Conservation (phyloP, 2,797 vertebrate species). For the Hydrophis major region DNA sequence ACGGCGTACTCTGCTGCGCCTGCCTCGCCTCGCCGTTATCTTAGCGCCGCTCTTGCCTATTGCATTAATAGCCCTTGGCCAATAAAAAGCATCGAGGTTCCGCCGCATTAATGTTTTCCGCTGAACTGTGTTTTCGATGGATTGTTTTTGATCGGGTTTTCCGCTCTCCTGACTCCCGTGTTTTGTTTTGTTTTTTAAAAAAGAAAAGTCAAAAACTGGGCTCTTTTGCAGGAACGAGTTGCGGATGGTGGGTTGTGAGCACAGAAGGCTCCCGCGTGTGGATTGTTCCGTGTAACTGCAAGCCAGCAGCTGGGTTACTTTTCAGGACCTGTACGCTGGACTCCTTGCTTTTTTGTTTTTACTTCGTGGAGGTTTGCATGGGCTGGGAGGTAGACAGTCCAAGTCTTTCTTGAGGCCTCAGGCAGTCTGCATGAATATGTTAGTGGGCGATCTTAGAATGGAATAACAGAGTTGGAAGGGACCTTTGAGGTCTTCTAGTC, state of each 20-base stretch:
- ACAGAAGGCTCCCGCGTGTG: background rate
- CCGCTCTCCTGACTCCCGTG: background rate
- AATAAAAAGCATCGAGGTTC: background rate
- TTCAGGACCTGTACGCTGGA: background rate
- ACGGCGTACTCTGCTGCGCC: background rate
- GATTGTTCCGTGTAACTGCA: background rate
- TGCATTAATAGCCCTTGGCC: background rate
- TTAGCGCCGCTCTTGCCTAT: background rate
- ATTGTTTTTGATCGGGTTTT: too few species aligned
- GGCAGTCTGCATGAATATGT: background rate
- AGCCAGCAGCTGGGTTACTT: background rate
- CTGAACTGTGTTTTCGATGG: background rate
- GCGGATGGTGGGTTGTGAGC: too few species aligned
- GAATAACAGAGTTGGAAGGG: too few species aligned
- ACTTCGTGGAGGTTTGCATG: background rate
- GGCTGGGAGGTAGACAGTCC: background rate
- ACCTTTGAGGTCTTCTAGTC: too few species aligned
- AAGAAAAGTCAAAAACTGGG: background rate
- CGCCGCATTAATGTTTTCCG: background rate
- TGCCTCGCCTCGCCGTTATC: background rate
- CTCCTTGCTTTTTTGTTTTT: background rate
- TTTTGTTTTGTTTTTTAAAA: background rate
- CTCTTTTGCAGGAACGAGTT: background rate
- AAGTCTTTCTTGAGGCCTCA: background rate
- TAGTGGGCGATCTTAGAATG: too few species aligned